Evolutionary conservation across 2,797 vertebrate genomes (phyloP).

Genomic region (Arctocebus calabarensis): DNA sequence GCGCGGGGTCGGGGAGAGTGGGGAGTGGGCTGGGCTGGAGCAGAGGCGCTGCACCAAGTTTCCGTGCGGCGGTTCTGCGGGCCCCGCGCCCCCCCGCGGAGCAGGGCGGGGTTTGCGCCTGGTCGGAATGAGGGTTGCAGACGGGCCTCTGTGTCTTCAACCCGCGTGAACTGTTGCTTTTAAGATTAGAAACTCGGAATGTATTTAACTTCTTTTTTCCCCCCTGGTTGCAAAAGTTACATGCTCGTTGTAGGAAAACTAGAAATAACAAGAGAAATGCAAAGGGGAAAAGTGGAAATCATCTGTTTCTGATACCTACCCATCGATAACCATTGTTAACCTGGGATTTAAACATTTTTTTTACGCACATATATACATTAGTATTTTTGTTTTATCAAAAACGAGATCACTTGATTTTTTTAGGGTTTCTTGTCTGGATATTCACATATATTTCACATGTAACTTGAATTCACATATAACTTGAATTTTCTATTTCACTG

Average conservation of each 20-base stretch:
- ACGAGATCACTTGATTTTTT: neutral
- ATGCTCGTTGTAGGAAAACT: neutral
- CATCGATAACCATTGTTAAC: neutral
- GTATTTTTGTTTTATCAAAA: constrained; percentile 8
- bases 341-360: neutral
- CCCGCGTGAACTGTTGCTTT: constrained; percentile 60
- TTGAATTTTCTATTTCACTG: neutral
- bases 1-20: neutral
- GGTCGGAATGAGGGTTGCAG: neutral
- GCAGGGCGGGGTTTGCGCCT: neutral
- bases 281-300: neutral
- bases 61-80: constrained; percentile 6
- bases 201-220: neutral
- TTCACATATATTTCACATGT: neutral
- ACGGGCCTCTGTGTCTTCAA: neutral
- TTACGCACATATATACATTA: neutral
- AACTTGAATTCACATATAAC: neutral
- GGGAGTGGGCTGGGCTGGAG: constrained; percentile 3
- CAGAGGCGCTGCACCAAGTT: constrained; percentile 67
- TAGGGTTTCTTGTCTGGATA: neutral
- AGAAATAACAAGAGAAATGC: neutral
- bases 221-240: neutral
- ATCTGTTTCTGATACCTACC: neutral
- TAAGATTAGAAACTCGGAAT: constrained; percentile 16
- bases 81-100: no score